phyloP scores from a whole-genome alignment of 1,140 invertebrate genomes.

The Dermatophagoides farinae region DNA sequence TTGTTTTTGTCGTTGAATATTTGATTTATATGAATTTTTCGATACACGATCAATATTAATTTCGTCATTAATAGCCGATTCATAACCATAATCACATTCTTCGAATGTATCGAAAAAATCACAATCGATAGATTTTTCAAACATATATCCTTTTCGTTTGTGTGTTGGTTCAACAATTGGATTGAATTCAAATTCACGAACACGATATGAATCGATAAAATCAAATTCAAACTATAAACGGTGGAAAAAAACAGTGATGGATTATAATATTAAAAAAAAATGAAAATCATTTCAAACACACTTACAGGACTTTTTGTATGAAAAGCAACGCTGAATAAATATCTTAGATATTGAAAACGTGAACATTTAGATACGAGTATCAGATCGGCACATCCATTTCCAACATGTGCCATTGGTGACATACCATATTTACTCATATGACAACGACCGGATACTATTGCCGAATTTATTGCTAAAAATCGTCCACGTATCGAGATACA shows the following conservation, averaged over 20 bases:
- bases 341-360: conserved; percentile 46
- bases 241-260: conserved; percentile 16
- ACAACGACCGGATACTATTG: conserved; percentile 57
- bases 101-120: conserved; percentile 12
- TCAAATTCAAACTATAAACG: conserved; percentile 41
- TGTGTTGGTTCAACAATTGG: conserved; percentile 10
- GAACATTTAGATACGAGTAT: conserved; percentile 52
- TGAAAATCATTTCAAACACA: too few species aligned
- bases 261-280: background rate
- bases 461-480: conserved; percentile 55
- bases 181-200: conserved; percentile 26
- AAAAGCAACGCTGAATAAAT: conserved; percentile 31
- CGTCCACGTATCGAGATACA: conserved; percentile 34
- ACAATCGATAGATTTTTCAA: conserved; percentile 1
- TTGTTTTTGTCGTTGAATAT: conserved; percentile 9
- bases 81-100: conserved; percentile 15
- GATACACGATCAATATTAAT: background rate
- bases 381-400: conserved; percentile 56
- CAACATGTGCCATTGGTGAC: conserved; percentile 53
- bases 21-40: background rate
- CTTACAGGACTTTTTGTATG: conserved; percentile 36
- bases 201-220: conserved; percentile 53
- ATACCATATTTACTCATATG: conserved; percentile 48
- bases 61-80: conserved; percentile 16
- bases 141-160: conserved; percentile 3